Evolutionary conservation across 2,113 vertebrate species (phyloP).

Genomic region (Chaenocephalus aceratus): DNA sequence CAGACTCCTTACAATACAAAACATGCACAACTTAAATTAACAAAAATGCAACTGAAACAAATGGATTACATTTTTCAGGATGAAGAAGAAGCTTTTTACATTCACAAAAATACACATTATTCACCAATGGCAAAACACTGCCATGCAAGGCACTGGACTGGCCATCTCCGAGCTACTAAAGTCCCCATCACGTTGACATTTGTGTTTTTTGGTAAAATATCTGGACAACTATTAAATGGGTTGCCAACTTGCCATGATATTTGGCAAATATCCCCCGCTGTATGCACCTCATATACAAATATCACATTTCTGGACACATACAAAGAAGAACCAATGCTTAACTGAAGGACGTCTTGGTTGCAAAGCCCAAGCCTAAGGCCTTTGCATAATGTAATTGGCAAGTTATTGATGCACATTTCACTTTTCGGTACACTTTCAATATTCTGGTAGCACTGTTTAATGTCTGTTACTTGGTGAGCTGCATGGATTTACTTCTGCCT

Average conservation of each 20-base stretch:
- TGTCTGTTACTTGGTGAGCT: slow-evolving; percentile 34
- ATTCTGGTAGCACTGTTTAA: slow-evolving; percentile 34
- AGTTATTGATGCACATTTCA: slow-evolving; percentile 48
- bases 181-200: not conserved
- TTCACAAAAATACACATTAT: not conserved
- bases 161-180: too few species aligned
- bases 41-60: not conserved
- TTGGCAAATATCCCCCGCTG: not conserved
- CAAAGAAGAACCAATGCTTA: not conserved
- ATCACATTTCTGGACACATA: not conserved
- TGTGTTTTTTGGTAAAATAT: not conserved
- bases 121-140: too few species aligned
- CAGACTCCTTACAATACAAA: not conserved
- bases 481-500: slow-evolving; percentile 44
- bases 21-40: not conserved
- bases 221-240: not conserved
- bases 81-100: not conserved
- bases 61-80: not conserved
- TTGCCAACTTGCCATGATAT: not conserved
- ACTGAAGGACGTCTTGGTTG: not conserved
- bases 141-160: not conserved
- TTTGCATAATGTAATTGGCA: slow-evolving; percentile 30
- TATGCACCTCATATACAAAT: not conserved
- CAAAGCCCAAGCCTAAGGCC: not conserved
- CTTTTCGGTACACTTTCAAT: slow-evolving; percentile 51